Conservation (phyloP, 2,888 invertebrate species). For the Zaprionus bogoriensis region DNA sequence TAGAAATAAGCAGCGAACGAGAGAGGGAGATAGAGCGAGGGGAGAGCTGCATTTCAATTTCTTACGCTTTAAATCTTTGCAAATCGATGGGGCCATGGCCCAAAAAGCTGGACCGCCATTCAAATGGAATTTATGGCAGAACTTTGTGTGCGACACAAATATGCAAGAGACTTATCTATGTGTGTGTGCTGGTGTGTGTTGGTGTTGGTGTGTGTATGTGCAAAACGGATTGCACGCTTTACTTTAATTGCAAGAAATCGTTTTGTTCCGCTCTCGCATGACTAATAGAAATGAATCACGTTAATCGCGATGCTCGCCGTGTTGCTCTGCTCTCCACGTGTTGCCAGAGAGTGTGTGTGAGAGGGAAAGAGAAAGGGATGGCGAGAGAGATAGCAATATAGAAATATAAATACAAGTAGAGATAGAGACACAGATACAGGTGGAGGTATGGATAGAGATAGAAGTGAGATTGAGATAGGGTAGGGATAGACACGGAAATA, state of each 20-base stretch:
- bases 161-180: constrained; percentile 13
- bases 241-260: constrained; percentile 38
- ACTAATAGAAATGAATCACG: constrained; percentile 29
- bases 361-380: too few relatives aligned
- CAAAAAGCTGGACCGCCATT: constrained; percentile 37
- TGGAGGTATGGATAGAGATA: too few relatives aligned
- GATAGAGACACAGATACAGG: too few relatives aligned
- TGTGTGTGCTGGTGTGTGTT: neutral
- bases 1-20: constrained; percentile 34
- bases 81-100: constrained; percentile 56
- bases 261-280: constrained; percentile 23
- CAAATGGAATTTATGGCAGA: constrained; percentile 52
- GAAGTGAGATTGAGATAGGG: too few relatives aligned
- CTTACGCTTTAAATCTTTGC: constrained; percentile 55
- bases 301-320: constrained; percentile 10
- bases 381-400: too few relatives aligned
- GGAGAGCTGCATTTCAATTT: constrained; percentile 45
- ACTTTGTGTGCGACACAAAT: constrained; percentile 52
- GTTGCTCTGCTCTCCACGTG: neutral
- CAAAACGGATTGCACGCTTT: constrained; percentile 15
- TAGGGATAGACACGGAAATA: too few relatives aligned
- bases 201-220: neutral
- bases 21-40: neutral
- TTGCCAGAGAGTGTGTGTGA: neutral
- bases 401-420: too few relatives aligned